Evolutionary conservation across 2,888 invertebrate genomes (phyloP).

Genomic region (Allolobophora icterica): DNA sequence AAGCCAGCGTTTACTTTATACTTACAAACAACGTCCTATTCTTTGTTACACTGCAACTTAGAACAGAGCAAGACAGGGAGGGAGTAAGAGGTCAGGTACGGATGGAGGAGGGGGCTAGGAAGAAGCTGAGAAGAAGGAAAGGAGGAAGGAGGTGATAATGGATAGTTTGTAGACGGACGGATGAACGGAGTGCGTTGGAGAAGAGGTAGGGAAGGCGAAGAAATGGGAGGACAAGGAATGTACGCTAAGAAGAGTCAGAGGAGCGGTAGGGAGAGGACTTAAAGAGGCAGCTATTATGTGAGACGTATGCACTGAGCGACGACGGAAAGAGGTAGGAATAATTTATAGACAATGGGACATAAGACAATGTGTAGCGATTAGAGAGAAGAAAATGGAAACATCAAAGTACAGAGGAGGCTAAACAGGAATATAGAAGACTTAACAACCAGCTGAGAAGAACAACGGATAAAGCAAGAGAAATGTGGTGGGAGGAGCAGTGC

Average conservation of each 20-base stretch:
- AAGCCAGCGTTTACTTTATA: constrained; percentile 9
- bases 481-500: no score
- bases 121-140: background rate
- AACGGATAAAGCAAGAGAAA: no score
- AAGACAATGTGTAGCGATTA: background rate
- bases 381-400: no score
- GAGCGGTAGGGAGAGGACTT: no score
- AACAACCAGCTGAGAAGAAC: no score
- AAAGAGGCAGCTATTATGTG: background rate
- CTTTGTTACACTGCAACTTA: background rate
- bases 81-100: background rate
- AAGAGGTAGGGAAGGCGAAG: background rate
- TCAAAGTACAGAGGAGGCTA: no score
- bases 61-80: background rate
- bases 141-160: background rate
- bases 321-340: background rate
- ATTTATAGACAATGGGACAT: background rate
- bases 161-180: background rate
- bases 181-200: background rate
- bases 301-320: background rate
- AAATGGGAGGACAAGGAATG: no score
- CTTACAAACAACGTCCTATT: background rate
- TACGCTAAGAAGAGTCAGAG: no score
- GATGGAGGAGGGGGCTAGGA: background rate
- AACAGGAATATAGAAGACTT: no score